Conservation (phyloP, 2,888 invertebrate genomes). For the Aplocera efformata region DNA sequence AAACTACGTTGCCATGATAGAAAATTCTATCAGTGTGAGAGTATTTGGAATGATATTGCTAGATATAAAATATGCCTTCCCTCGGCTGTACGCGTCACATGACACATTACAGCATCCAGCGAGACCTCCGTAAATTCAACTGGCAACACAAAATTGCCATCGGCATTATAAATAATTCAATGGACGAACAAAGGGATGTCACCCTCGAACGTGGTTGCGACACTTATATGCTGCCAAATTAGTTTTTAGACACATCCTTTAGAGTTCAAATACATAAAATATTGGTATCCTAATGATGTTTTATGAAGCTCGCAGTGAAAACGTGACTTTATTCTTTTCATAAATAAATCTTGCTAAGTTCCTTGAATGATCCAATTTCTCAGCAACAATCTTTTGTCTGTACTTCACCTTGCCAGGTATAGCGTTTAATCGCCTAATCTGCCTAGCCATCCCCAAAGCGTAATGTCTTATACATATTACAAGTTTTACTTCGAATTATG, state of each 20-base stretch:
- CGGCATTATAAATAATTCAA: constrained; percentile 48
- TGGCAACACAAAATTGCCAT: constrained; percentile 36
- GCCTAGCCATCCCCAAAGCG: no score
- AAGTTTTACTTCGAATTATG: not conserved
- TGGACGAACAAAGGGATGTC: constrained; percentile 40
- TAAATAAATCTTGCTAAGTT: no score
- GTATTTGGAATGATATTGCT: no score
- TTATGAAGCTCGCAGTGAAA: no score
- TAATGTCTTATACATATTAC: no score
- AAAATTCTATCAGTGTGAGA: no score
- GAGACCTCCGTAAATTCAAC: constrained; percentile 11
- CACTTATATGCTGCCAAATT: constrained; percentile 47
- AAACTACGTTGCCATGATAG: no score
- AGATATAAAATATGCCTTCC: no score
- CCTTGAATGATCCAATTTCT: no score
- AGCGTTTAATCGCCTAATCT: constrained; percentile 11
- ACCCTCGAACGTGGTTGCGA: constrained; percentile 39
- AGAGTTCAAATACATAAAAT: not conserved
- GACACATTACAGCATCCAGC: constrained; percentile 5
- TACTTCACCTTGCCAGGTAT: constrained; percentile 6
- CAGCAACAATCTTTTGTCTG: not conserved
- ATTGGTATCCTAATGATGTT: no score
- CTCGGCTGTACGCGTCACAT: no score
- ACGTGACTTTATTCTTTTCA: no score
- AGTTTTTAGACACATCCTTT: constrained; percentile 35